These are phyloP conservation scores for Malurus elegans DNA, from an alignment of 2,113 vertebrate genomes.

Conservation along the genomic window DNA sequence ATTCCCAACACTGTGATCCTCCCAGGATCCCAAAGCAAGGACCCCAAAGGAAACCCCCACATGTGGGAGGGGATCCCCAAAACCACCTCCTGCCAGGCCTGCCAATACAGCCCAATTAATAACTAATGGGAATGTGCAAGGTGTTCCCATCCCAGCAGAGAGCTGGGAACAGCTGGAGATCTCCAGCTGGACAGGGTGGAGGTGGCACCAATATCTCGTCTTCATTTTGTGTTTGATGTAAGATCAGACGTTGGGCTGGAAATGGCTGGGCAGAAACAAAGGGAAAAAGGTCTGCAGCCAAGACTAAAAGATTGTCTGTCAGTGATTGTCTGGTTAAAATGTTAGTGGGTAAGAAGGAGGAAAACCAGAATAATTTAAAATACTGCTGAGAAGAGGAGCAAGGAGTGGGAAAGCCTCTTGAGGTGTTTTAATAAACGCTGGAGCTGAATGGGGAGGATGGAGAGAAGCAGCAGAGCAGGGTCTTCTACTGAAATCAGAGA, in stretches of 20 bases:
- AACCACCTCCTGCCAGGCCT: neutral
- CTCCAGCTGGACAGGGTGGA: neutral
- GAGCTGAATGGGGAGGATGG: neutral
- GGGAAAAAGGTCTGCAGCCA: neutral
- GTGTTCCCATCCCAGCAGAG: neutral
- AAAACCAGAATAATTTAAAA: neutral
- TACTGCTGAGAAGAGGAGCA: neutral
- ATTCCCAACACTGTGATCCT: neutral
- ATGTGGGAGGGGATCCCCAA: neutral
- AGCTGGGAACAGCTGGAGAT: neutral
- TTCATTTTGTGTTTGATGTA: neutral
- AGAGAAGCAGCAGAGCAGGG: neutral
- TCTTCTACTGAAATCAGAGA: neutral
- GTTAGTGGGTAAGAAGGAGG: neutral
- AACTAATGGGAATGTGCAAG: neutral
- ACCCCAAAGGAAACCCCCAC: neutral
- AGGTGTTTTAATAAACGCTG: neutral
- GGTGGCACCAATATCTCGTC: accelerated
- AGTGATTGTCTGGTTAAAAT: neutral
- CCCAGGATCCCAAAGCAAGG: neutral
- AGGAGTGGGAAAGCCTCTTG: neutral
- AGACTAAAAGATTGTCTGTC: neutral
- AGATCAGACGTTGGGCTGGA: neutral
- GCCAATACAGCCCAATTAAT: neutral
- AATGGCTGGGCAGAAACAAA: neutral